These are phyloP conservation scores for Falco columbarius DNA, from an alignment of 2,797 vertebrate species.

Conservation along the genomic window DNA sequence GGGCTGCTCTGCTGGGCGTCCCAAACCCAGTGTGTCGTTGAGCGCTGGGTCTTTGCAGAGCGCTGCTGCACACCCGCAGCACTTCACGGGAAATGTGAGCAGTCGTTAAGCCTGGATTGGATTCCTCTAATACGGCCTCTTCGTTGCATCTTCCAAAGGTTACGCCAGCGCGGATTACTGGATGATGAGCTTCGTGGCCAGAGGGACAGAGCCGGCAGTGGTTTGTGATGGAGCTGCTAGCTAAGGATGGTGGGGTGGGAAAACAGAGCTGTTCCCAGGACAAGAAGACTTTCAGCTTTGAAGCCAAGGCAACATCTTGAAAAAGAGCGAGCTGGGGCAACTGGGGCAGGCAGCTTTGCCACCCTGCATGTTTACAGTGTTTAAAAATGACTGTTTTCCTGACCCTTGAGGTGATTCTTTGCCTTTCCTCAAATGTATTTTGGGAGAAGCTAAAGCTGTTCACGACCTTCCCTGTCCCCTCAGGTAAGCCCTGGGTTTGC, in stretches of 20 bases:
- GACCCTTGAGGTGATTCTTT: conserved; percentile 49
- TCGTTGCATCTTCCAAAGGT: conserved; percentile 51
- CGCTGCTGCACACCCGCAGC: not conserved
- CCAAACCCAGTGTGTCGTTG: not conserved
- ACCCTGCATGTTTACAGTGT: conserved; percentile 57
- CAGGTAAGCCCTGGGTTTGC: conserved; percentile 55
- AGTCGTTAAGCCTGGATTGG: not conserved
- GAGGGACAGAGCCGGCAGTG: conserved; percentile 70
- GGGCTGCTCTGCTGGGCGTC: not conserved
- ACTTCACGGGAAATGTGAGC: not conserved
- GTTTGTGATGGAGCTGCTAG: conserved; percentile 78
- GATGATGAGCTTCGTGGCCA: conserved; percentile 73
- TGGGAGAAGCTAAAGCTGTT: conserved; percentile 53
- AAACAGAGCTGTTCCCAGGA: not conserved
- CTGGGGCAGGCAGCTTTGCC: conserved; percentile 53
- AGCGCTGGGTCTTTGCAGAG: not conserved
- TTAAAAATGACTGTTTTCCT: conserved; percentile 54
- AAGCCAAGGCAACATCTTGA: conserved; percentile 34
- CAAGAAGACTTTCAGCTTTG: conserved; percentile 27
- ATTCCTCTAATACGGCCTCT: not conserved
- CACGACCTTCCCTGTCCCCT: conserved; percentile 44
- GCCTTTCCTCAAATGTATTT: conserved; percentile 47
- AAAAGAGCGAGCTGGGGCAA: conserved; percentile 4
- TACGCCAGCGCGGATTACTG: conserved; percentile 70
- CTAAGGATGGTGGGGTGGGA: conserved; percentile 40